Base-by-base conservation (phyloP, 1,140 invertebrate species). In the Meloidogyne chitwoodi region DNA sequence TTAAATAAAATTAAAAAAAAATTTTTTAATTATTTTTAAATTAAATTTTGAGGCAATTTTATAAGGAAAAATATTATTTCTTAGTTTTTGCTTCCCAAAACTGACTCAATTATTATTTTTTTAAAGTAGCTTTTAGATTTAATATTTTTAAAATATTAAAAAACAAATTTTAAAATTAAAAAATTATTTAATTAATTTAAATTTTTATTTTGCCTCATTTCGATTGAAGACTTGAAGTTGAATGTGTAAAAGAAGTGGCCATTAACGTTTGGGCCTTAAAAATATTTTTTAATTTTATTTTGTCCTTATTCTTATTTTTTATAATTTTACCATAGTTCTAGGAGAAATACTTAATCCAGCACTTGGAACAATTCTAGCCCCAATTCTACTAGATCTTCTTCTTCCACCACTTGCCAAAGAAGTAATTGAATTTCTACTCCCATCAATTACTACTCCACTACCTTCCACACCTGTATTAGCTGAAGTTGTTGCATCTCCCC, bases 151-250 rank as follows among this genome's bases (percentile, higher is more conserved):
- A n/a, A n/a, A n/a, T n/a, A n/a, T n/a, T n/a, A n/a, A n/a, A n/a
- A n/a, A n/a, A n/a, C n/a, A n/a, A n/a, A n/a, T n/a, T n/a, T n/a
- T n/a, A n/a, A n/a, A n/a, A n/a, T n/a, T n/a, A n/a, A n/a, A n/a
- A n/a, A n/a, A 31, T 10, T 24, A 8, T 26, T 24, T 8, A 64
- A 5, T 24, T 65, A 12, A 12, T 65, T 12, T 65, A 12, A 6
- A 31, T 11, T 65, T 65, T 65, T 65, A 14, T 16, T 12, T 65
- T 6, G 8, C 22, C 12, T 75, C 70, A 82, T 74, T 82, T 82
- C 8, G 81, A 82, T 64, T 84, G 82, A 12, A 82, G 66, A 62
- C 77, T 81, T n/a, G 81, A 84, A 31, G 82, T 83, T 14, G 81
- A 83, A 14, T 84, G 82, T 1, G 78, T 81, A 64, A 82, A 82